A percentile compares a stretch with the other conserved stretches of the same genome.
Evolutionary conservation across 2,888 invertebrate species (phyloP).

Genomic region (Leptopilina myrica): DNA sequence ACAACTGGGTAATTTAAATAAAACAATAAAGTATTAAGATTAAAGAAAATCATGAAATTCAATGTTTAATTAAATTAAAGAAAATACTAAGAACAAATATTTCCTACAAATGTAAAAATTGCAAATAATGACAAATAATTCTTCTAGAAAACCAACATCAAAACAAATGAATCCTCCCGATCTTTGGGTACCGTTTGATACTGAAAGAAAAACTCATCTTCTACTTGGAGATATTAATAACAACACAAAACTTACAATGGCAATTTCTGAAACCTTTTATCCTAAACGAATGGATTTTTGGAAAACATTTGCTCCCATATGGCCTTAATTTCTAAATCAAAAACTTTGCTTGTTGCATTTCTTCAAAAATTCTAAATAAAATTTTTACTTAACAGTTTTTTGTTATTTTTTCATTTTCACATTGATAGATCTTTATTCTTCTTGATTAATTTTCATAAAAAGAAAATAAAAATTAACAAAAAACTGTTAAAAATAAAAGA

Average conservation of each 20-base stretch:
- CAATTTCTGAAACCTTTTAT: background rate
- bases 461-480: too few species aligned
- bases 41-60: background rate
- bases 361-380: too few species aligned
- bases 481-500: too few species aligned
- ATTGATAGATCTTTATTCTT: too few species aligned
- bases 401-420: too few species aligned
- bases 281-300: slow-evolving; percentile 16
- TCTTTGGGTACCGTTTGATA: background rate
- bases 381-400: too few species aligned
- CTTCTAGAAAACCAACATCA: background rate
- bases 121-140: too few species aligned
- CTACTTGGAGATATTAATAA: background rate
- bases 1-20: background rate
- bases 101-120: too few species aligned
- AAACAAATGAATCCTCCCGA: background rate
- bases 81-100: background rate
- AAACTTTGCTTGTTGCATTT: too few species aligned
- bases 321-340: background rate
- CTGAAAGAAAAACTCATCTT: background rate
- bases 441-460: too few species aligned
- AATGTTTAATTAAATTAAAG: background rate
- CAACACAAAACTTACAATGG: background rate
- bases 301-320: background rate
- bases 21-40: background rate